Evolutionary conservation across 2,888 invertebrate genomes (phyloP), one percentile per base, ranked within the genome.

Genomic region (Epistrophe grossulariae): DNA sequence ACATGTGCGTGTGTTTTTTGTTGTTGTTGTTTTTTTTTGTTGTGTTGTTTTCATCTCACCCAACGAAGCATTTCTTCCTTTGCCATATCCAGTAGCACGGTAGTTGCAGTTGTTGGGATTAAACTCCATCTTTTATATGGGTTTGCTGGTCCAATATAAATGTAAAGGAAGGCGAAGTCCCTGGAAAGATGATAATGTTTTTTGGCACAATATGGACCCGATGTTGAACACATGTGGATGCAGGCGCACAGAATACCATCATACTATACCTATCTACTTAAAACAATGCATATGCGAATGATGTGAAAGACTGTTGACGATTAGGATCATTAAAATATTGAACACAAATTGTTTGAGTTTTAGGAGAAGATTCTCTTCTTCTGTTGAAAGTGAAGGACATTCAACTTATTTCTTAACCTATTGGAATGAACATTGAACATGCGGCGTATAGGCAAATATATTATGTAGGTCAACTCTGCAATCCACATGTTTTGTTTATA

Each of bases 151-250:
- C 10, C 48, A 48, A 24, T 24, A 24, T 24, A 15, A 13, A 55
- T 7, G 19, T 31, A 38, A 4, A 62, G 62, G 62, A 57, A 62
- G 68, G 11, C 11, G 17, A 59, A 19, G 35, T 64, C 66, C 40
- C 50, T 40, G 40, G 13, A 70, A 35, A 28, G 5, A 28, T n/a
- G 71, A 71, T 74, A 71, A 31, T 79, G 40, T 40, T 62, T 70
- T 84, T 83, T 82, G 83, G 83, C 79, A 72, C 83, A 87, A 79
- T 83, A 76, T 83, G 87, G 83, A 87, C 83, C 87, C 76, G 87
- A 87, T 87, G 87, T 48, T 55, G 24, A 87, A 87, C 87, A 87
- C 83, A 87, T 87, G 87, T 87, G 78, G 78, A 73, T 71, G 68
- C 78, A 81, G 48, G 72, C 77, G 72, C 81, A 68, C 35, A 82